A percentile compares a stretch with the other conserved stretches of the same genome.
These are phyloP conservation scores for Macrostomum cliftonense DNA, from an alignment of 2,888 invertebrate genomes.

Conservation along the genomic window DNA sequence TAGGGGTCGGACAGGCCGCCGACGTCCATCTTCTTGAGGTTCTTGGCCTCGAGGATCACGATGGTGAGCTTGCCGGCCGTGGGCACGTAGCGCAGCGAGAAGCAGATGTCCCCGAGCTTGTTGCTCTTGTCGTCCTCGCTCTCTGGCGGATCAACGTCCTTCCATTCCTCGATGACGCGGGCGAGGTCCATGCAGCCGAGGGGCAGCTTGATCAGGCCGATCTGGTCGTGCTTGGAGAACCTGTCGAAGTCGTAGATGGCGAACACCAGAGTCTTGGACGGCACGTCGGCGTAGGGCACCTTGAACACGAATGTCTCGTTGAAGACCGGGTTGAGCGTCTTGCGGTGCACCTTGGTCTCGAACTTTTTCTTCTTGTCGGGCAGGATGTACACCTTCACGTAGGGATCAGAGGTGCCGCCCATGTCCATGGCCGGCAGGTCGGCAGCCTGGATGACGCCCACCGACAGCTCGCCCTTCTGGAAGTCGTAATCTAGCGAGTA, in stretches of 20 bases:
- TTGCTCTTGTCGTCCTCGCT: slow-evolving; percentile 52
- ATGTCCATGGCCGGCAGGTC: slow-evolving; percentile 93
- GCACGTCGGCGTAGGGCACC: slow-evolving; percentile 42
- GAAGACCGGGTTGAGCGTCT: slow-evolving; percentile 89
- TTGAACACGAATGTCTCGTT: slow-evolving; percentile 97
- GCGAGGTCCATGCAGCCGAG: slow-evolving; percentile 92
- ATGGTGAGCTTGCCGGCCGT: slow-evolving; percentile 97
- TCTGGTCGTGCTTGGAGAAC: slow-evolving; percentile 99
- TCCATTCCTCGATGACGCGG: slow-evolving; percentile 96
- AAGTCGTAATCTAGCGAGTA: slow-evolving; percentile 87
- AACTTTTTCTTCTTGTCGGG: slow-evolving; percentile 99
- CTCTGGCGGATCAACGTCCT: slow-evolving; percentile 89
- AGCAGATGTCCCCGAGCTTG: slow-evolving; percentile 94
- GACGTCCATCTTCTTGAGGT: slow-evolving; percentile 99
- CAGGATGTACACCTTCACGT: slow-evolving; percentile 80
- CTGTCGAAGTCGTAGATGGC: slow-evolving; percentile 99
- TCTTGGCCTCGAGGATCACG: slow-evolving; percentile 95
- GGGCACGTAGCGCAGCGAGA: slow-evolving; percentile 95
- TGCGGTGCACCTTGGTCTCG: slow-evolving; percentile 97
- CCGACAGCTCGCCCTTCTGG: slow-evolving; percentile 88
- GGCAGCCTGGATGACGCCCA: slow-evolving; percentile 90
- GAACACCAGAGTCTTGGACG: slow-evolving; percentile 93
- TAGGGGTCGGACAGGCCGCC: slow-evolving; percentile 98
- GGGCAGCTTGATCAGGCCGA: slow-evolving; percentile 94
- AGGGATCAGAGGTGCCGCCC: slow-evolving; percentile 97